phyloP scores from a whole-genome alignment of 2,797 vertebrate genomes.

The Leptoclinus maculatus region DNA sequence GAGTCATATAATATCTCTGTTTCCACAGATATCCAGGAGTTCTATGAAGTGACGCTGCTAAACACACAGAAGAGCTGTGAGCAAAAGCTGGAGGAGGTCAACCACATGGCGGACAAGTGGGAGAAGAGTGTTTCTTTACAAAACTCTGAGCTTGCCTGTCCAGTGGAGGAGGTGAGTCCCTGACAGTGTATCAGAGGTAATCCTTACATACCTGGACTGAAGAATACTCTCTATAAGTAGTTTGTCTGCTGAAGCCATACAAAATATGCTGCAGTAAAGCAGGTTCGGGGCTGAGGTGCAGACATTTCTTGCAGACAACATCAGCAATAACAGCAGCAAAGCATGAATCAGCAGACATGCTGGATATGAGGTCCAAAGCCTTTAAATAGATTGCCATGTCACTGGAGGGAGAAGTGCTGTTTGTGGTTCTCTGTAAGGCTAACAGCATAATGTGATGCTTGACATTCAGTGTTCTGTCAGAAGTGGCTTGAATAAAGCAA shows the following conservation, averaged over 20 bases:
- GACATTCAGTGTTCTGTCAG: neutral
- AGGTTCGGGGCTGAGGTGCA: neutral
- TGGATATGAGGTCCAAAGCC: neutral
- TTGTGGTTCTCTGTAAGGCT: neutral
- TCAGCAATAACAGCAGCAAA: neutral
- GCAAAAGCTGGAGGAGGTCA: constrained; percentile 92
- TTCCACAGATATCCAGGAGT: constrained; percentile 95
- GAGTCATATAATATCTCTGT: constrained; percentile 32
- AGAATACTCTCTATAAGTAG: neutral
- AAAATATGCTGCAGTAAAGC: neutral
- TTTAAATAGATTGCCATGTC: constrained; percentile 1
- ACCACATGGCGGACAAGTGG: constrained; percentile 92
- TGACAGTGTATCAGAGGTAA: neutral
- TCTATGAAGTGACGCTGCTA: constrained; percentile 94
- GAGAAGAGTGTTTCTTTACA: constrained; percentile 83
- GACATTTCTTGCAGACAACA: neutral
- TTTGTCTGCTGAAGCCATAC: constrained; percentile 2
- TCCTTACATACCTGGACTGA: neutral
- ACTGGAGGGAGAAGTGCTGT: neutral
- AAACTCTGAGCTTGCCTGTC: constrained; percentile 65
- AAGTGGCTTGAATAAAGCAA: neutral
- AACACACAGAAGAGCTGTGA: constrained; percentile 93
- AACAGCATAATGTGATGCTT: neutral
- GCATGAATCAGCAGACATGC: constrained; percentile 5
- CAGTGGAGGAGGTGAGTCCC: constrained; percentile 85